These are phyloP conservation scores for Magallana nippona DNA, from an alignment of 2,888 invertebrate genomes.

Conservation along the genomic window DNA sequence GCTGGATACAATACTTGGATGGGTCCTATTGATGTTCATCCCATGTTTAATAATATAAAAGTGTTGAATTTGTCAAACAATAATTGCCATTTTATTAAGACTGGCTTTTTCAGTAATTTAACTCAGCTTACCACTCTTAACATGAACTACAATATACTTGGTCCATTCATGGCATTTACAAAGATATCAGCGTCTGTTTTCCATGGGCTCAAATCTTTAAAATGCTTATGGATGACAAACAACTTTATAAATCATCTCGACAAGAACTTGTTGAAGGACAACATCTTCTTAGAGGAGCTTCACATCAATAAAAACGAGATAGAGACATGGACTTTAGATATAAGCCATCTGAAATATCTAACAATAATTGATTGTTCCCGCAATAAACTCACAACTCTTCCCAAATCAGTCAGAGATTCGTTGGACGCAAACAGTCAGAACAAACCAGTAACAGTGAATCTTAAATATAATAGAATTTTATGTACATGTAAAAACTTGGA, in stretches of 20 bases:
- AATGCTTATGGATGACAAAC: neutral
- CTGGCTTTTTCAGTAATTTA: neutral
- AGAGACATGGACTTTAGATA: neutral
- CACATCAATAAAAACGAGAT: neutral
- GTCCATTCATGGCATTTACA: neutral
- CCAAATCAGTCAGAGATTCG: neutral
- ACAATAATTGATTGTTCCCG: neutral
- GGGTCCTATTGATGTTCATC: neutral
- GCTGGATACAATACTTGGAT: neutral
- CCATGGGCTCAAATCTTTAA: neutral
- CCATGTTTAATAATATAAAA: neutral
- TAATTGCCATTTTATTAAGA: neutral
- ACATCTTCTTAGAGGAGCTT: neutral
- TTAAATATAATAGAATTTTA: neutral
- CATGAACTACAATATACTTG: neutral
- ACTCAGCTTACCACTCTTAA: neutral
- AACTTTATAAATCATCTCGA: neutral
- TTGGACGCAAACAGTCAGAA: neutral
- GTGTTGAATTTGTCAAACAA: neutral
- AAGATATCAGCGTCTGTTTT: neutral
- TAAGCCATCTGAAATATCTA: neutral
- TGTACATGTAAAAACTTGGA: neutral
- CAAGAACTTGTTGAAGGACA: neutral
- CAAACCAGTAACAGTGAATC: neutral
- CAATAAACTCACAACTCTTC: constrained; percentile 2